These are phyloP conservation scores for Drosophila ercepeae DNA, from an alignment of 1,140 invertebrate genomes.

Conservation along the genomic window DNA sequence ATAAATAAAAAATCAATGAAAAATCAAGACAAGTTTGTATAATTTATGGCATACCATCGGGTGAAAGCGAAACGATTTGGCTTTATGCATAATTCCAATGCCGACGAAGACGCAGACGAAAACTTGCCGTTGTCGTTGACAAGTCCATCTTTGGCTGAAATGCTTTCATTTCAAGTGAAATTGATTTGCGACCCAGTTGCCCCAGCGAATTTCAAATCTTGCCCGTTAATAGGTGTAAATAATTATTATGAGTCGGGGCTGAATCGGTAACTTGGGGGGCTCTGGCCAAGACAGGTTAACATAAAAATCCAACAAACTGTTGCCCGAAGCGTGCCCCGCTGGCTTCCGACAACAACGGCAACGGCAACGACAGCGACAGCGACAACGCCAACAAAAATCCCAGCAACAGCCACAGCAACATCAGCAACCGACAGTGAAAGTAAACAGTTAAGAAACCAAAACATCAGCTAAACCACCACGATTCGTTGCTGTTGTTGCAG, in stretches of 20 bases:
- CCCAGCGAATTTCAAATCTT: conserved; percentile 64
- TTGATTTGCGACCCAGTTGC: conserved; percentile 78
- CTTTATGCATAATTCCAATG: conserved; percentile 62
- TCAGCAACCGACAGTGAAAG: conserved; percentile 72
- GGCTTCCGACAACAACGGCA: conserved; percentile 54
- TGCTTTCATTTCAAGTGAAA: conserved; percentile 80
- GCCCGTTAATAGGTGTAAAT: conserved; percentile 72
- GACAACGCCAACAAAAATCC: conserved; percentile 25
- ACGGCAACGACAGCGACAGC: conserved; percentile 29
- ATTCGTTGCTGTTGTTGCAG: conserved; percentile 24
- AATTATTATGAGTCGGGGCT: conserved; percentile 54
- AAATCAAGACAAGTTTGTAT: conserved; percentile 64
- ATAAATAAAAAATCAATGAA: conserved; percentile 82
- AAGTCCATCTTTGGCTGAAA: conserved; percentile 65
- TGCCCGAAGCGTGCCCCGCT: conserved; percentile 59
- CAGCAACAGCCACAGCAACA: too few species aligned
- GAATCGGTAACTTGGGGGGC: conserved; percentile 6
- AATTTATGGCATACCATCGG: conserved; percentile 53
- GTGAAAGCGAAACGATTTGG: conserved; percentile 63
- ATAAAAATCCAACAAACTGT: conserved; percentile 43
- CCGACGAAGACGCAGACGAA: conserved; percentile 29
- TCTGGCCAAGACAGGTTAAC: conserved; percentile 53
- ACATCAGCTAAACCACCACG: conserved; percentile 34
- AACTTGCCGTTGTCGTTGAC: conserved; percentile 51
- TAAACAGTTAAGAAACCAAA: conserved; percentile 68